phyloP scores from a whole-genome alignment of 2,113 vertebrate genomes.

The Hylia prasina region DNA sequence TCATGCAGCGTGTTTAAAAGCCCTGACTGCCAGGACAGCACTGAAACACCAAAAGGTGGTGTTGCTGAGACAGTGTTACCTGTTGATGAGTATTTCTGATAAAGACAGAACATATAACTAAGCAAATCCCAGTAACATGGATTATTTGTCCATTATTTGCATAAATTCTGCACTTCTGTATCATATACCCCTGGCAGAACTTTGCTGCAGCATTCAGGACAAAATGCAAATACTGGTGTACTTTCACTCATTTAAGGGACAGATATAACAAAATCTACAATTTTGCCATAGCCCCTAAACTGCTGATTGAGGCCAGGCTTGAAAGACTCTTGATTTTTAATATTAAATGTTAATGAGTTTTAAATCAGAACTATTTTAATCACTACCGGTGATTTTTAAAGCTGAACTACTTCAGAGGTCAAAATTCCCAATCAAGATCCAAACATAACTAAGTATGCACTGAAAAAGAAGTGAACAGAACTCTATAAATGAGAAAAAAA shows the following conservation, averaged over 20 bases:
- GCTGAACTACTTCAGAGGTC: neutral
- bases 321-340: neutral
- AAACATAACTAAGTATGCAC: neutral
- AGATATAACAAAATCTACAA: neutral
- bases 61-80: neutral
- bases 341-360: neutral
- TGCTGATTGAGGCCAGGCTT: neutral
- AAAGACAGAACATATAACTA: neutral
- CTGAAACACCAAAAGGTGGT: neutral
- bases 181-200: neutral
- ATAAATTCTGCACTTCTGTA: neutral
- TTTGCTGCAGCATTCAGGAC: neutral
- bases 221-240: neutral
- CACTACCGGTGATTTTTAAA: neutral
- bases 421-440: neutral
- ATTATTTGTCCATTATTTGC: neutral
- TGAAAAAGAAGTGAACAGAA: neutral
- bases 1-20: neutral
- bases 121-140: neutral
- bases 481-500: neutral
- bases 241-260: neutral
- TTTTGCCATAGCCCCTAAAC: neutral
- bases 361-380: neutral
- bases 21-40: neutral
- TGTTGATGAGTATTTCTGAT: neutral